A percentile compares a stretch with the other conserved stretches of the same genome.
phyloP scores from a whole-genome alignment of 1,140 invertebrate species.

The Centruroides vittatus region DNA sequence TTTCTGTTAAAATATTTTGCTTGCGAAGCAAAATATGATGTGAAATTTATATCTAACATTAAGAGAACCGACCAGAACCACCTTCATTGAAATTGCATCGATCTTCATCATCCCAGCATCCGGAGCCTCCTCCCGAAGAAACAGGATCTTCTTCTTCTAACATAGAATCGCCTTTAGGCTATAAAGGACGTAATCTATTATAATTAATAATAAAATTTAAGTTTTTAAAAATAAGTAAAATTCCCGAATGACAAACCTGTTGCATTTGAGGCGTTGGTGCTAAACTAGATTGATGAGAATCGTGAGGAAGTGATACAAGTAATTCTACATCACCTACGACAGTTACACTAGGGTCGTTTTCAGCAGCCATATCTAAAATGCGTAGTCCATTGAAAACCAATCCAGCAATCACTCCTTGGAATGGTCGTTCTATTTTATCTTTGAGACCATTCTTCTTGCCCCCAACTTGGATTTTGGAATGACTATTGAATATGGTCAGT shows the following conservation, averaged over 20 bases:
- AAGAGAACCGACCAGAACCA: not conserved
- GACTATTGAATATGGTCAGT: slow-evolving; percentile 78
- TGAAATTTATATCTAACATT: not conserved
- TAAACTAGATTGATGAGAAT: not conserved
- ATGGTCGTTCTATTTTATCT: slow-evolving; percentile 52
- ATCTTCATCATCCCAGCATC: slow-evolving; percentile 66
- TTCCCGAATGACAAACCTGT: slow-evolving; percentile 42
- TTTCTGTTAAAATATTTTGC: no score
- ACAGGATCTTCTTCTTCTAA: slow-evolving; percentile 52
- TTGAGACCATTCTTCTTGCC: slow-evolving; percentile 55
- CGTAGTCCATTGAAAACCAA: slow-evolving; percentile 71
- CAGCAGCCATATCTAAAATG: slow-evolving; percentile 68
- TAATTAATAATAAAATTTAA: no score
- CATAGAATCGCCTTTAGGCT: no score
- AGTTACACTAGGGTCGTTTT: slow-evolving; percentile 54
- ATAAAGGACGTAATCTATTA: no score
- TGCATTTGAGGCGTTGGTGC: slow-evolving; percentile 56
- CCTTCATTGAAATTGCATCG: slow-evolving; percentile 42
- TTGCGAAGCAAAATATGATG: no score
- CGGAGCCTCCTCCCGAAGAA: slow-evolving; percentile 74
- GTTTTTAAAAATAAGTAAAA: no score
- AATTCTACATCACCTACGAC: slow-evolving; percentile 38
- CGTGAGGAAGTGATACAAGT: slow-evolving; percentile 23
- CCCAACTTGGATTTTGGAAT: slow-evolving; percentile 78
- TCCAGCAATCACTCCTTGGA: slow-evolving; percentile 73